A percentile compares a stretch with the other conserved stretches of the same genome.
Evolutionary conservation across 1,140 invertebrate genomes (phyloP).

Genomic region (Papilio glaucus): DNA sequence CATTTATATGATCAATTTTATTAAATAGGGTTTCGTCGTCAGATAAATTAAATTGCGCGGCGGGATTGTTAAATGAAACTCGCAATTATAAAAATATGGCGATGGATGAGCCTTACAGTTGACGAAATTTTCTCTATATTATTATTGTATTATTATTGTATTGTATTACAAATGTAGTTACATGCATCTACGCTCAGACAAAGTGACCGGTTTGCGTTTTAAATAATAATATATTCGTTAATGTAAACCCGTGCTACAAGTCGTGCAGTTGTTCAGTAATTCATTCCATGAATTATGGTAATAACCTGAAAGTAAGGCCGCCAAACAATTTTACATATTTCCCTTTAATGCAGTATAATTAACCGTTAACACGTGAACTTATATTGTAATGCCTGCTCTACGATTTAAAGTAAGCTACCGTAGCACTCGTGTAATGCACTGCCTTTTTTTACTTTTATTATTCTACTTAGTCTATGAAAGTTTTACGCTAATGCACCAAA

Average conservation of each 20-base stretch:
- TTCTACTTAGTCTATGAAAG: not conserved
- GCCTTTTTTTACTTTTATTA: conserved; percentile 7
- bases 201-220: conserved; percentile 30
- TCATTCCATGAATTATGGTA: conserved; percentile 45
- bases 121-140: too few relatives aligned
- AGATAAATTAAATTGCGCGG: too few relatives aligned
- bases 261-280: conserved; percentile 42
- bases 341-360: conserved; percentile 48
- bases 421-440: conserved; percentile 19
- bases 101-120: too few relatives aligned
- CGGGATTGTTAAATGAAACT: too few relatives aligned
- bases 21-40: too few relatives aligned
- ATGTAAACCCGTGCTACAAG: conserved; percentile 11
- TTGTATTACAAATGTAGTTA: too few relatives aligned
- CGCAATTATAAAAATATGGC: too few relatives aligned
- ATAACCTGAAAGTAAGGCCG: conserved; percentile 43
- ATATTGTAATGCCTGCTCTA: conserved; percentile 21
- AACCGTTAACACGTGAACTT: conserved; percentile 46
- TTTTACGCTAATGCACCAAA: conserved; percentile 11
- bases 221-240: conserved; percentile 36
- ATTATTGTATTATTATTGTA: too few relatives aligned
- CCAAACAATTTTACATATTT: conserved; percentile 31
- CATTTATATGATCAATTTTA: too few relatives aligned
- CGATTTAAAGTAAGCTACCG: conserved; percentile 13
- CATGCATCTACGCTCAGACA: too few relatives aligned